Conservation (phyloP, 2,888 invertebrate species). For the Heliconius aoede region DNA sequence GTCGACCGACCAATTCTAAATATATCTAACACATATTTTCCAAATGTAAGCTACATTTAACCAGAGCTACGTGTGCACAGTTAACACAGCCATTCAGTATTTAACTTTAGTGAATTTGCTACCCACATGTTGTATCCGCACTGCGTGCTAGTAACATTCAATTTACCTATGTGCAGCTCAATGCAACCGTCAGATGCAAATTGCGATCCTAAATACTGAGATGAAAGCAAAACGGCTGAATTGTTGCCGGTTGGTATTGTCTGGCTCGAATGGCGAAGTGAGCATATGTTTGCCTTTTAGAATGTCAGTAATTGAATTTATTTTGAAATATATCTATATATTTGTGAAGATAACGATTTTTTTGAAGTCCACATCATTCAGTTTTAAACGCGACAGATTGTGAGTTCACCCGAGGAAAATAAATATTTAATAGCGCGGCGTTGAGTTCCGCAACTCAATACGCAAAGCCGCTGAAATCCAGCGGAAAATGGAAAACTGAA, state of each 20-base stretch:
- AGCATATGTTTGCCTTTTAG: constrained; percentile 19
- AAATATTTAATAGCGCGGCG: too few relatives aligned
- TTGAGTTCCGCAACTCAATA: too few relatives aligned
- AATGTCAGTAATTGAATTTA: constrained; percentile 13
- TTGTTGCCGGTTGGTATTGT: constrained; percentile 23
- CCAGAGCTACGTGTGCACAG: background rate
- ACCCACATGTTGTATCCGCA: constrained; percentile 35
- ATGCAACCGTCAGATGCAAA: constrained; percentile 37
- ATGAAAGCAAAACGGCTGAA: constrained; percentile 32
- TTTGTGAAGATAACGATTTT: background rate
- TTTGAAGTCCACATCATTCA: background rate
- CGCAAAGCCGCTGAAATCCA: too few relatives aligned
- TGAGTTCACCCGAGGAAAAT: too few relatives aligned
- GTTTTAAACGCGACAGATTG: too few relatives aligned
- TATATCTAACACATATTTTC: background rate
- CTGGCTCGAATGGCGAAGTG: constrained; percentile 18
- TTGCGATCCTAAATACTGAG: constrained; percentile 31
- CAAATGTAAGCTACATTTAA: constrained; percentile 1
- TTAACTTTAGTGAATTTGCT: constrained; percentile 37
- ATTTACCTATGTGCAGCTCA: constrained; percentile 35
- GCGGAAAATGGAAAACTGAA: too few relatives aligned
- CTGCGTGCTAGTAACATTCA: constrained; percentile 33
- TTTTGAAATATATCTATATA: too few relatives aligned
- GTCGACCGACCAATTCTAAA: background rate
- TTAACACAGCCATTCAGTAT: constrained; percentile 14